Conservation (phyloP, 2,888 invertebrate genomes). For the Tolmerus cingulatus region DNA sequence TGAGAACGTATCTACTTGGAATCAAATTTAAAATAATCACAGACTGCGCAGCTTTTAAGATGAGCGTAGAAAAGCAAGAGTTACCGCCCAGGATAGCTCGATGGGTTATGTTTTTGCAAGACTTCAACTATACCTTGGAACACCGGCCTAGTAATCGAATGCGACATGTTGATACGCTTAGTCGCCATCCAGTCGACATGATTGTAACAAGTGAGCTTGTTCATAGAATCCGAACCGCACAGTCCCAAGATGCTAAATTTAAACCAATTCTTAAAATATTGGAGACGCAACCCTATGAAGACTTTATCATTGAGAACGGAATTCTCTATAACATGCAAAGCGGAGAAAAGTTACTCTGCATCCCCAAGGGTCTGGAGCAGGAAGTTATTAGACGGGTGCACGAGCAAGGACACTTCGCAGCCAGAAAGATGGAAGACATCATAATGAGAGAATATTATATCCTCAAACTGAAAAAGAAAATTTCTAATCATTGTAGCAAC, state of each 20-base stretch:
- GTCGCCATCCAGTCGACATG: neutral
- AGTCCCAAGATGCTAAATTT: conserved; percentile 30
- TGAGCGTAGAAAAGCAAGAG: neutral
- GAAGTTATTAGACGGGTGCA: neutral
- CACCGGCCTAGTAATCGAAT: too few species aligned
- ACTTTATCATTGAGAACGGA: conserved; percentile 27
- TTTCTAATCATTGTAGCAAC: too few species aligned
- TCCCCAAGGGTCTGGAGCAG: conserved; percentile 55
- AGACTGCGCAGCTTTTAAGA: neutral
- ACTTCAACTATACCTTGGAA: too few species aligned
- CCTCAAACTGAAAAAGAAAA: too few species aligned
- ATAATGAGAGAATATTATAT: conserved; percentile 3
- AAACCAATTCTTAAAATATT: conserved; percentile 38
- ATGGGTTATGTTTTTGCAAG: too few species aligned
- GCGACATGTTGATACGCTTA: neutral
- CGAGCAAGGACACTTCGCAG: neutral
- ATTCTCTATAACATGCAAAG: conserved; percentile 27
- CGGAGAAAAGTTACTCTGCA: conserved; percentile 43
- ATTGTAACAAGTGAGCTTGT: too few species aligned
- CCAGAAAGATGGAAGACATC: neutral
- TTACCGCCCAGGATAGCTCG: too few species aligned
- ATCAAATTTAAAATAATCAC: neutral
- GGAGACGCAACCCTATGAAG: conserved; percentile 40
- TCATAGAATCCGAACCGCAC: conserved; percentile 33
- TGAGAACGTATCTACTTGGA: conserved; percentile 53